A percentile compares a stretch with the other conserved stretches of the same genome.
These are phyloP conservation scores for Agonopterix heracliana DNA, from an alignment of 2,888 invertebrate genomes.

Conservation along the genomic window DNA sequence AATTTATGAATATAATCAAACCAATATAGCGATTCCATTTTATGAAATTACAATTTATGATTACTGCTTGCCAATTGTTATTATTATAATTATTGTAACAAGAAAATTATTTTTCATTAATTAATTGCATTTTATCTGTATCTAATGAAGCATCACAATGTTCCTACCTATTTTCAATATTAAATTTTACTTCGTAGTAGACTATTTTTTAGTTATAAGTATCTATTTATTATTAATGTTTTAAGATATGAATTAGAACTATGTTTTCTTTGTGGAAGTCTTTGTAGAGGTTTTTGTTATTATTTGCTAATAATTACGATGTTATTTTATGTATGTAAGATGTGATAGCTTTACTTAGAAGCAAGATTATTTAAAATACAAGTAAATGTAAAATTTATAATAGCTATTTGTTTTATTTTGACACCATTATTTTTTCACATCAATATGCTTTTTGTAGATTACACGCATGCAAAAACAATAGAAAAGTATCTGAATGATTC, in stretches of 20 bases:
- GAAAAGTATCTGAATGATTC: background rate
- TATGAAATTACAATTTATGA: conserved; percentile 18
- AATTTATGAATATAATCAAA: conserved; percentile 16
- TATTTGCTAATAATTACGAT: conserved; percentile 50
- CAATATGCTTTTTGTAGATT: conserved; percentile 39
- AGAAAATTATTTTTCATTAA: background rate
- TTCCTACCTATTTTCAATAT: conserved; percentile 49
- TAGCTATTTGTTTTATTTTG: conserved; percentile 61
- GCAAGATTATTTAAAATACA: conserved; percentile 60
- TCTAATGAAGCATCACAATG: conserved; percentile 40
- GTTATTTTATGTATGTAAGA: conserved; percentile 57
- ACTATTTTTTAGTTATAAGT: conserved; percentile 39
- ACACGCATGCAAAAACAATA: conserved; percentile 27
- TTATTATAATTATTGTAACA: conserved; percentile 32
- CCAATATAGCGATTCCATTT: conserved; percentile 35
- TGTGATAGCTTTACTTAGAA: conserved; percentile 74
- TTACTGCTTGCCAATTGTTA: conserved; percentile 53
- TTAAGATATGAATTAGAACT: conserved; percentile 45
- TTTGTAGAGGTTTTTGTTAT: conserved; percentile 61
- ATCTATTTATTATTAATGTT: conserved; percentile 52
- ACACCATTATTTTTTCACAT: conserved; percentile 43
- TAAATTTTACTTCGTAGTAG: conserved; percentile 32
- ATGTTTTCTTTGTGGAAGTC: conserved; percentile 51
- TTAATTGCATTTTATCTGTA: background rate
- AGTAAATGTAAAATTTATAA: conserved; percentile 60